Evolutionary conservation across 2,797 vertebrate species (phyloP).

Genomic region (Pantherophis vulpinus): DNA sequence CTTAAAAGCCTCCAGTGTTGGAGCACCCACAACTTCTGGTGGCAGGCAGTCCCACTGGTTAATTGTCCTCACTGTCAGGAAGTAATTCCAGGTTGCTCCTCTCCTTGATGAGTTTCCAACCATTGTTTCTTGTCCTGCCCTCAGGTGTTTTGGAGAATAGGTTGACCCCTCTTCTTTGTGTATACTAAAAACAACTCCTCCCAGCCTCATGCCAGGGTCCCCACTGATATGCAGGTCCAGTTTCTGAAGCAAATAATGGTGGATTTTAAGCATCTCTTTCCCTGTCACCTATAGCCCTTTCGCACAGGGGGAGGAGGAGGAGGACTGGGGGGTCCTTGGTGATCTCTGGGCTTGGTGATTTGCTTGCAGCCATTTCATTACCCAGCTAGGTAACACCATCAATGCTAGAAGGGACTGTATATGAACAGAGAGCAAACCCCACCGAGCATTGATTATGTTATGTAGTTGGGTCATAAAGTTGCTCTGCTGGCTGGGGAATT

Average conservation of each 20-base stretch:
- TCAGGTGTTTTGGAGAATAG: too few relatives aligned
- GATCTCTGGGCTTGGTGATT: background rate
- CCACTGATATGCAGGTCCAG: background rate
- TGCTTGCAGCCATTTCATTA: background rate
- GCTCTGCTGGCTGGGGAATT: background rate
- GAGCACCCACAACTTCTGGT: too few relatives aligned
- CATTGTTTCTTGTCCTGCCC: too few relatives aligned
- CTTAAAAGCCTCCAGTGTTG: too few relatives aligned
- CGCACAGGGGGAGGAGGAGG: background rate
- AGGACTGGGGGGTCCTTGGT: background rate
- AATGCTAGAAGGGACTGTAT: background rate
- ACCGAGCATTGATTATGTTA: background rate
- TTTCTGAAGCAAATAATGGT: background rate
- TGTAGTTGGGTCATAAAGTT: background rate
- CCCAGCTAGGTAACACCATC: background rate
- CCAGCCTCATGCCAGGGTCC: background rate
- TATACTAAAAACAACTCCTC: background rate
- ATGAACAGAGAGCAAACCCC: background rate
- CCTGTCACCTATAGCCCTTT: background rate
- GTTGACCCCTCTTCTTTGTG: too few relatives aligned
- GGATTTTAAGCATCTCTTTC: background rate
- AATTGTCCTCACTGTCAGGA: too few relatives aligned
- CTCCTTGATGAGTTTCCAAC: too few relatives aligned
- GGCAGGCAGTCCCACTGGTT: too few relatives aligned
- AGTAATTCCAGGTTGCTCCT: too few relatives aligned